Evolutionary conservation across 2,797 vertebrate genomes (phyloP).

Genomic region (Brachyrhaphis roseni): DNA sequence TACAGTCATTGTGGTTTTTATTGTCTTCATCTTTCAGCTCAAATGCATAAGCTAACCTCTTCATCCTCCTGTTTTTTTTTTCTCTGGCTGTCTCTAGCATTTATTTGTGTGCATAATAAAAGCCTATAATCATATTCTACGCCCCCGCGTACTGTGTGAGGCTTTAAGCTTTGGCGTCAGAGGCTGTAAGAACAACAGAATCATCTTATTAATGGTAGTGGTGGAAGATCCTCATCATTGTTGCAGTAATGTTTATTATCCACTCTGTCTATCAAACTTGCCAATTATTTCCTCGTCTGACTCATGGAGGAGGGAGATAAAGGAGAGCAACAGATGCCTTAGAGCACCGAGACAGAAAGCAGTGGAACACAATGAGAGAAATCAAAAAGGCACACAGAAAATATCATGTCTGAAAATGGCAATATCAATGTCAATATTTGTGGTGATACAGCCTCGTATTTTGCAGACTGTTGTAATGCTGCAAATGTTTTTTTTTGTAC

Average conservation of each 20-base stretch:
- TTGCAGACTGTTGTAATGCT: background rate
- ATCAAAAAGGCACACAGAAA: background rate
- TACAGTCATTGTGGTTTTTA: constrained; percentile 22
- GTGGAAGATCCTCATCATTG: constrained; percentile 56
- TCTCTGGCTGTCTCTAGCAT: constrained; percentile 35
- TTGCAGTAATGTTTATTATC: constrained; percentile 71
- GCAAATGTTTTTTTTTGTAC: background rate
- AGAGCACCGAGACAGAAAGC: constrained; percentile 38
- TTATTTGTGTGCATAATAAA: constrained; percentile 69
- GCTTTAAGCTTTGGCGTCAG: constrained; percentile 72
- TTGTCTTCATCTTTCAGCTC: constrained; percentile 43
- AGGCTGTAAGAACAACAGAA: constrained; percentile 67
- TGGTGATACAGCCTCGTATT: background rate
- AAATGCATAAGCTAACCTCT: constrained; percentile 24
- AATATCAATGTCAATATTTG: constrained; percentile 2
- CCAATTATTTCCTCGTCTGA: constrained; percentile 57
- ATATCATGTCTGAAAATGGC: background rate
- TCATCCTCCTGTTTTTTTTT: constrained; percentile 24
- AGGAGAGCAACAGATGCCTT: constrained; percentile 57
- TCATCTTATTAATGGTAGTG: constrained; percentile 69
- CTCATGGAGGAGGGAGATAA: constrained; percentile 38
- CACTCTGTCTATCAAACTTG: constrained; percentile 66
- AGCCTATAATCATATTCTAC: constrained; percentile 76
- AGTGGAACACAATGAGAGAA: constrained; percentile 21
- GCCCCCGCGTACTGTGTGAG: constrained; percentile 63